phyloP scores from a whole-genome alignment of 1,140 invertebrate species.

The Drosophila sturtevanti region DNA sequence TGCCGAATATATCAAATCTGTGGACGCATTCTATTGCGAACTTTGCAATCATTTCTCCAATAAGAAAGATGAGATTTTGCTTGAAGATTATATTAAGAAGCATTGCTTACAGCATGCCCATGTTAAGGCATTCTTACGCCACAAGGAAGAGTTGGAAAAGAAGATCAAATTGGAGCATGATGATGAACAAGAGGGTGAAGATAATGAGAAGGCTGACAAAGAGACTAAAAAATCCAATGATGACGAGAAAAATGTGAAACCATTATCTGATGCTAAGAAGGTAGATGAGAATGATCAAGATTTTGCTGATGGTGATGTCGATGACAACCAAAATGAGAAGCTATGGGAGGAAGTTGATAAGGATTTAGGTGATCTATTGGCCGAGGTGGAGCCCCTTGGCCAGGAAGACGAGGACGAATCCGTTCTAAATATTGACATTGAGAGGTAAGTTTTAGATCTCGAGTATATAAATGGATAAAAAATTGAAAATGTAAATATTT shows the following conservation, averaged over 20 bases:
- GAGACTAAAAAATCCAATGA: constrained; percentile 41
- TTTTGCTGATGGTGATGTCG: constrained; percentile 68
- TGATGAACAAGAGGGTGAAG: constrained; percentile 44
- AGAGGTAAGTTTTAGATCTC: constrained; percentile 46
- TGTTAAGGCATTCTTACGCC: constrained; percentile 88
- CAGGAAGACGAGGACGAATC: constrained; percentile 88
- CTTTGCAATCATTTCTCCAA: constrained; percentile 89
- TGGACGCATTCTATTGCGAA: constrained; percentile 89
- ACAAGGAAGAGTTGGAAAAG: constrained; percentile 88
- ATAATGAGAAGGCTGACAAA: constrained; percentile 42
- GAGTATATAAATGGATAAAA: background rate
- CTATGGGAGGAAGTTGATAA: constrained; percentile 90
- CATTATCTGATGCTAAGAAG: constrained; percentile 84
- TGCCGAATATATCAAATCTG: constrained; percentile 89
- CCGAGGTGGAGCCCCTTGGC: constrained; percentile 85
- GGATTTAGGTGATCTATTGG: constrained; percentile 87
- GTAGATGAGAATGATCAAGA: constrained; percentile 64
- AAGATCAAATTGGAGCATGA: constrained; percentile 76
- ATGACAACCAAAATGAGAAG: constrained; percentile 86
- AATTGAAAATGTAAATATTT: too few relatives aligned
- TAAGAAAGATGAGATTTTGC: constrained; percentile 84
- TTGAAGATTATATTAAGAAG: constrained; percentile 85
- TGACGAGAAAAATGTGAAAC: constrained; percentile 83
- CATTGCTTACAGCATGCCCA: constrained; percentile 89
- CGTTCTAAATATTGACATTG: constrained; percentile 83